phyloP scores from a whole-genome alignment of 2,888 invertebrate genomes.

The Phalera bucephala region DNA sequence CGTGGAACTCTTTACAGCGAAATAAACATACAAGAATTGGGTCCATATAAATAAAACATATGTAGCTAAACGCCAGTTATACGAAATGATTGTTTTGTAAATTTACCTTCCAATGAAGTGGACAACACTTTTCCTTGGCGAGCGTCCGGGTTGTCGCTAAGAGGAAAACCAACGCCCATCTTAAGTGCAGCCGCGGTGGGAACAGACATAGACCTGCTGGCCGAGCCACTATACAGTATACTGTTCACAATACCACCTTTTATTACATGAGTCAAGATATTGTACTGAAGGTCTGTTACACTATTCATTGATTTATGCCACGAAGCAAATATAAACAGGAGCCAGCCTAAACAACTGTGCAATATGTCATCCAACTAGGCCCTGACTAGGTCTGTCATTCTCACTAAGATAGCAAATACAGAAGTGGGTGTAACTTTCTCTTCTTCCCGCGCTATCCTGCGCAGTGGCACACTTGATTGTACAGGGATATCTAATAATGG shows the following conservation, averaged over 20 bases:
- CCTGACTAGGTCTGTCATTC: too few relatives aligned
- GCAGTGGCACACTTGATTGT: too few relatives aligned
- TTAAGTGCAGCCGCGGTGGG: conserved; percentile 93
- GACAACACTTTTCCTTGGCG: conserved; percentile 87
- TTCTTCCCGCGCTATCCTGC: too few relatives aligned
- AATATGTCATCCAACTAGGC: too few relatives aligned
- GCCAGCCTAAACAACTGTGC: too few relatives aligned
- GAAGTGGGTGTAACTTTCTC: too few relatives aligned
- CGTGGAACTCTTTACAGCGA: background rate
- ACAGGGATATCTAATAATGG: too few relatives aligned
- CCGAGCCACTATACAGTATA: conserved; percentile 59
- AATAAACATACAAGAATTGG: conserved; percentile 21
- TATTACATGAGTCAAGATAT: background rate
- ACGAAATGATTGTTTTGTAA: too few relatives aligned
- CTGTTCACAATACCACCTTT: conserved; percentile 17
- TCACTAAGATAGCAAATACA: too few relatives aligned
- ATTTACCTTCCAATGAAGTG: conserved; percentile 81
- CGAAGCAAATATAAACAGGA: too few relatives aligned
- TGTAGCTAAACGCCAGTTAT: too few relatives aligned
- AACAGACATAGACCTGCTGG: conserved; percentile 86
- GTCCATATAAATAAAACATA: too few relatives aligned
- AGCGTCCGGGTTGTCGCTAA: conserved; percentile 88
- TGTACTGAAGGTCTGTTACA: background rate
- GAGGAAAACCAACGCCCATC: conserved; percentile 93
- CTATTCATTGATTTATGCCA: background rate